Percentiles rank a stretch among this genome's conserved stretches.
Evolutionary conservation across 2,888 invertebrate species (phyloP).

Genomic region (Sussaba pulchella): DNA sequence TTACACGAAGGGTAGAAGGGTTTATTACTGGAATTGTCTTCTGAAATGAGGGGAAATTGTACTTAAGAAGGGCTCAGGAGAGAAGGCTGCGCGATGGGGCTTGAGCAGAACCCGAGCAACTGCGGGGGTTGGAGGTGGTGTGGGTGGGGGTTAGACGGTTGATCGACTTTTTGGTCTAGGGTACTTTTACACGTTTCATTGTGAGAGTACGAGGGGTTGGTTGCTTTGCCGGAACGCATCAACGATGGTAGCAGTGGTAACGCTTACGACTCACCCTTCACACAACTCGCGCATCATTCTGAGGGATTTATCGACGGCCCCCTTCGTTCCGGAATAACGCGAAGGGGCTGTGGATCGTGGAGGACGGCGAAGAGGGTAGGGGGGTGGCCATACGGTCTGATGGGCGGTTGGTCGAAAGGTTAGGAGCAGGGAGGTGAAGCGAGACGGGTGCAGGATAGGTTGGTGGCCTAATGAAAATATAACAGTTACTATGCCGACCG

Average conservation of each 20-base stretch:
- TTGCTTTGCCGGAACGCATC: slow-evolving; percentile 56
- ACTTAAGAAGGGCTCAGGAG: slow-evolving; percentile 41
- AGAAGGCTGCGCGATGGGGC: slow-evolving; percentile 22
- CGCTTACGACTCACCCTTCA: slow-evolving; percentile 50
- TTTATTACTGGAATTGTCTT: slow-evolving; percentile 64
- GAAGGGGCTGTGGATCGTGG: too few species aligned
- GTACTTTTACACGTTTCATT: slow-evolving; percentile 63
- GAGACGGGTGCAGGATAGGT: slow-evolving; percentile 57
- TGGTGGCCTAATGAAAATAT: slow-evolving; percentile 83
- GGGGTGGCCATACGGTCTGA: slow-evolving; percentile 60
- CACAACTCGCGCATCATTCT: slow-evolving; percentile 65
- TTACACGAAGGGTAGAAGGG: slow-evolving; percentile 54
- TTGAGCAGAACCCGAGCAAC: slow-evolving; percentile 23
- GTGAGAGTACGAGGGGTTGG: slow-evolving; percentile 43
- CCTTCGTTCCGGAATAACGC: slow-evolving; percentile 74
- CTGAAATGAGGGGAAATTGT: slow-evolving; percentile 57
- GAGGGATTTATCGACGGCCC: slow-evolving; percentile 78
- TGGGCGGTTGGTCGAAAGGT: slow-evolving; percentile 38
- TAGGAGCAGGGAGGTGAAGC: slow-evolving; percentile 32
- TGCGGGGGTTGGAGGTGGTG: slow-evolving; percentile 51
- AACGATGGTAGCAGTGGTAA: slow-evolving; percentile 35
- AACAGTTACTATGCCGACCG: slow-evolving; percentile 82
- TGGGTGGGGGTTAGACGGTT: slow-evolving; percentile 53
- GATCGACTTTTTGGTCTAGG: slow-evolving; percentile 64
- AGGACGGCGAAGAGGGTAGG: slow-evolving; percentile 10